Percentiles rank a stretch among this genome's conserved stretches.
Conservation (phyloP, 2,113 vertebrate genomes). For the Cepphus grylle region DNA sequence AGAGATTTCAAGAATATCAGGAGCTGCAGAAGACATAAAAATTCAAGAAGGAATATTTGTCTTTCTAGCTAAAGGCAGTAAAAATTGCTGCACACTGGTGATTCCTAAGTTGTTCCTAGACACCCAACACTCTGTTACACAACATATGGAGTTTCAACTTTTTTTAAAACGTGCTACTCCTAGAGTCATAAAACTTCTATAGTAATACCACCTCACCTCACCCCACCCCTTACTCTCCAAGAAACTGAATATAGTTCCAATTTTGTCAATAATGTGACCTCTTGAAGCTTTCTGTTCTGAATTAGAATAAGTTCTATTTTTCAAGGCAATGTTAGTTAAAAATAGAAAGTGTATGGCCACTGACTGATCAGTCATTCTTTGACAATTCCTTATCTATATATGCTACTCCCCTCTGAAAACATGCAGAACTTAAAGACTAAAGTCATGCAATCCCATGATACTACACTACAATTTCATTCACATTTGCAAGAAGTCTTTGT, state of each 20-base stretch:
- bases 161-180: neutral
- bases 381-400: neutral
- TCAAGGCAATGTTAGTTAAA: neutral
- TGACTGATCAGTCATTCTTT: neutral
- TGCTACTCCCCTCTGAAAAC: neutral
- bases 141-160: fast-evolving
- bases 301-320: neutral
- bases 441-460: neutral
- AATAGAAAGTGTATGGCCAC: neutral
- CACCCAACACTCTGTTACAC: neutral
- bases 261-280: neutral
- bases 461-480: neutral
- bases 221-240: neutral
- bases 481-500: neutral
- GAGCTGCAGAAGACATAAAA: neutral
- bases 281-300: neutral
- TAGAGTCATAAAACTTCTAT: neutral
- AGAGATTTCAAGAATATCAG: neutral
- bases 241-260: neutral
- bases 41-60: neutral
- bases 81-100: fast-evolving
- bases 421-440: neutral
- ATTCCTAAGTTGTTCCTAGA: neutral
- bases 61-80: neutral
- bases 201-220: neutral